A percentile compares a stretch with the other conserved stretches of the same genome.
Conservation (phyloP, 2,113 vertebrate genomes). For the Nibea coibor region DNA sequence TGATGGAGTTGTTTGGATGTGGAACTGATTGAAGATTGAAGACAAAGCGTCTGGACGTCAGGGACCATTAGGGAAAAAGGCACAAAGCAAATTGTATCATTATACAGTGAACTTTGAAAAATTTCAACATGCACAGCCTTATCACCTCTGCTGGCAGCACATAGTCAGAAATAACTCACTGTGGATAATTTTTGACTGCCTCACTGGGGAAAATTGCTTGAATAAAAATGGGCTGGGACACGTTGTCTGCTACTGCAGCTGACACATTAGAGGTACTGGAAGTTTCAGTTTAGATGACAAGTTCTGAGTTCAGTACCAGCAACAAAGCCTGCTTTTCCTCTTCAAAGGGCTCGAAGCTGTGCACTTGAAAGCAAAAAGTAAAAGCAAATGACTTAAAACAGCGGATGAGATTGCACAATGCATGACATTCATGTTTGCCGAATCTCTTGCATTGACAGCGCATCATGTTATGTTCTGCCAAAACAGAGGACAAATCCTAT, state of each 20-base stretch:
- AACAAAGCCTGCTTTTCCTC: constrained; percentile 66
- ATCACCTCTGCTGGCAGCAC: constrained; percentile 66
- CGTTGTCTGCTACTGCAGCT: constrained; percentile 65
- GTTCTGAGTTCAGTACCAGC: constrained; percentile 70
- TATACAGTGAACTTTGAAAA: constrained; percentile 70
- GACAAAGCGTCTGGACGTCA: constrained; percentile 73
- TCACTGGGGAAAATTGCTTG: constrained; percentile 60
- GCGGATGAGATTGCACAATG: constrained; percentile 66
- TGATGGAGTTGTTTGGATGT: constrained; percentile 62
- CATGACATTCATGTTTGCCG: constrained; percentile 55
- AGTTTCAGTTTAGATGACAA: constrained; percentile 77
- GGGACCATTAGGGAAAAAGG: constrained; percentile 64
- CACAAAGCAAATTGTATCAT: constrained; percentile 73
- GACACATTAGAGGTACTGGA: constrained; percentile 75
- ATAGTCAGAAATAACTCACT: constrained; percentile 78
- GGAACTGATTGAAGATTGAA: constrained; percentile 63
- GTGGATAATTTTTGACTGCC: constrained; percentile 65
- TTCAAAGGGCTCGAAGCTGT: constrained; percentile 64
- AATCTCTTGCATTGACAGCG: constrained; percentile 54
- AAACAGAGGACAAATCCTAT: constrained; percentile 43
- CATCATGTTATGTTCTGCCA: constrained; percentile 65
- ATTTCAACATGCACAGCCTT: constrained; percentile 63
- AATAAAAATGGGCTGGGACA: constrained; percentile 73
- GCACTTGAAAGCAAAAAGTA: constrained; percentile 62
- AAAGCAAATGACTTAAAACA: constrained; percentile 71